Conservation (phyloP, 2,888 invertebrate genomes). For the Neocrepidodera transversa region DNA sequence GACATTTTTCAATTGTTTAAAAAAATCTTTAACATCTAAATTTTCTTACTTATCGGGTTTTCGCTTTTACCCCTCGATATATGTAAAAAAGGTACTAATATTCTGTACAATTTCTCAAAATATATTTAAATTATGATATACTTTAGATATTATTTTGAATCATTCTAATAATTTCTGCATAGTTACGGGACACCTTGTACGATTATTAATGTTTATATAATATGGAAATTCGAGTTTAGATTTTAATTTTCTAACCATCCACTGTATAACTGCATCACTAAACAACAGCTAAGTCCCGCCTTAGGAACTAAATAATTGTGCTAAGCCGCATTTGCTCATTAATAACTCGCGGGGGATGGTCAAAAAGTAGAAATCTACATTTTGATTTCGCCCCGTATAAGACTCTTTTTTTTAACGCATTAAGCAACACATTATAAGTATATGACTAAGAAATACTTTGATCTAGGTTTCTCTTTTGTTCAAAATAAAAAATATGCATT, state of each 20-base stretch:
- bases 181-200: too few species aligned
- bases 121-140: too few species aligned
- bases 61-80: too few species aligned
- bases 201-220: too few species aligned
- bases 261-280: constrained; percentile 19
- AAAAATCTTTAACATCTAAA: too few species aligned
- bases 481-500: constrained; percentile 16
- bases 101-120: too few species aligned
- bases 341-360: constrained; percentile 3
- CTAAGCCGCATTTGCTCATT: constrained; percentile 21
- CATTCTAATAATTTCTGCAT: too few species aligned
- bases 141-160: too few species aligned
- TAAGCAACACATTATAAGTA: constrained; percentile 26
- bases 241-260: not conserved
- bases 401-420: constrained; percentile 2
- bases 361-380: not conserved
- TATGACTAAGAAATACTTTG: constrained; percentile 27
- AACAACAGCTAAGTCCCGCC: constrained; percentile 26
- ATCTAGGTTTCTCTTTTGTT: constrained; percentile 21
- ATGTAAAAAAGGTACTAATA: too few species aligned
- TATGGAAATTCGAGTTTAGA: not conserved
- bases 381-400: constrained; percentile 4
- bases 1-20: too few species aligned
- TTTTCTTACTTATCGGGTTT: too few species aligned
- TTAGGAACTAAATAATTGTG: constrained; percentile 26